phyloP scores from a whole-genome alignment of 2,113 vertebrate genomes.

The Prochilodus magdalenae region DNA sequence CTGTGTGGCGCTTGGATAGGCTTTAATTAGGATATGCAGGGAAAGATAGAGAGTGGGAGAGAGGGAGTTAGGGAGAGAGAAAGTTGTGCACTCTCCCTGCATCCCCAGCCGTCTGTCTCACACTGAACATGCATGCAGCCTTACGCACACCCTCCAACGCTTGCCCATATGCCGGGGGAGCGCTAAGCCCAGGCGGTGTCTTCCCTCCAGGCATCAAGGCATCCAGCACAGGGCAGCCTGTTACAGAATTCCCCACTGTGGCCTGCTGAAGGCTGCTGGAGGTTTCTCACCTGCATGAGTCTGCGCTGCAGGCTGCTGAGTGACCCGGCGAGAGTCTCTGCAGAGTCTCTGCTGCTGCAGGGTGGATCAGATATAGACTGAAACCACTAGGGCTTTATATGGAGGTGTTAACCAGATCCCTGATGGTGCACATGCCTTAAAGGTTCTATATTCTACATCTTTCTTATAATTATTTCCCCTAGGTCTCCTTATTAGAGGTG shows the following conservation, averaged over 20 bases:
- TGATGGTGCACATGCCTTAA: not conserved
- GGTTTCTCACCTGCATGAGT: slow-evolving; percentile 40
- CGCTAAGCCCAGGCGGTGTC: slow-evolving; percentile 38
- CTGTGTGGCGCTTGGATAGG: slow-evolving; percentile 43
- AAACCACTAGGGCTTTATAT: slow-evolving; percentile 24
- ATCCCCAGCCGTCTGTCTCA: slow-evolving; percentile 69
- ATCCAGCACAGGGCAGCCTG: slow-evolving; percentile 31
- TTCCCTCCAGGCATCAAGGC: slow-evolving; percentile 29
- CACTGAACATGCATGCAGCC: slow-evolving; percentile 62
- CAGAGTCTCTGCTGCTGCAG: slow-evolving; percentile 38
- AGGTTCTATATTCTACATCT: not conserved
- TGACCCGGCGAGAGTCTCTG: slow-evolving; percentile 7
- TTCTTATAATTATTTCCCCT: not conserved
- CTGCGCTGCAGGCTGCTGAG: not conserved
- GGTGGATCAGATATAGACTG: slow-evolving; percentile 37
- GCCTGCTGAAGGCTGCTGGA: slow-evolving; percentile 4
- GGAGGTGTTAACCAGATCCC: slow-evolving; percentile 33
- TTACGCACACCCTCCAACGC: slow-evolving; percentile 68
- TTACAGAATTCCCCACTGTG: slow-evolving; percentile 19
- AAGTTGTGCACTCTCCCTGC: slow-evolving; percentile 56
- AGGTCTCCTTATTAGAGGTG: not conserved
- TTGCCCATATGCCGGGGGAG: slow-evolving; percentile 71
- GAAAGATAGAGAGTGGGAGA: slow-evolving; percentile 8
- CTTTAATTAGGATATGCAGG: slow-evolving; percentile 41
- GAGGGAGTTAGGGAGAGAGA: not conserved